These are phyloP conservation scores for Scaptomyza polygonia DNA, from an alignment of 2,888 invertebrate genomes.

Conservation along the genomic window DNA sequence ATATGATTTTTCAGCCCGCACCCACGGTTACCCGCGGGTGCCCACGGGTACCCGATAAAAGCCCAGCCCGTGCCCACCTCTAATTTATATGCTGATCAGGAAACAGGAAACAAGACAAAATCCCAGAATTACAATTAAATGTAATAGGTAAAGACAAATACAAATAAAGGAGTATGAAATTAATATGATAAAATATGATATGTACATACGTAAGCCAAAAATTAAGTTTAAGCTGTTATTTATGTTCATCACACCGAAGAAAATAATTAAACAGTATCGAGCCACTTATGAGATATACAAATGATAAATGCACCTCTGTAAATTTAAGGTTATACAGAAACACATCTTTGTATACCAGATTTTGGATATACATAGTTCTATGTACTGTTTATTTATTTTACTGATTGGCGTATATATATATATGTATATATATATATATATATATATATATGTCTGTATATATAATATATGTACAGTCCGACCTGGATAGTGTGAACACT, in stretches of 20 bases:
- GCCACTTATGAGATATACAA: slow-evolving; percentile 21
- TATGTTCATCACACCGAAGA: slow-evolving; percentile 22
- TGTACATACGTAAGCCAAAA: slow-evolving; percentile 41
- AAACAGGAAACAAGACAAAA: slow-evolving; percentile 60
- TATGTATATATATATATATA: slow-evolving; percentile 2
- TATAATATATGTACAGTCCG: too few relatives aligned
- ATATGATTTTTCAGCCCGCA: too few relatives aligned
- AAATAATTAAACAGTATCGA: slow-evolving; percentile 13
- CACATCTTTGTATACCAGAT: slow-evolving; percentile 5
- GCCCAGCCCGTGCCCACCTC: too few relatives aligned
- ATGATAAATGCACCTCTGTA: slow-evolving; percentile 44
- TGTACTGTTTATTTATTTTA: too few relatives aligned
- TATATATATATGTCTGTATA: too few relatives aligned
- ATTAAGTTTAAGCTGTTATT: slow-evolving; percentile 7
- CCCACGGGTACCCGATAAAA: too few relatives aligned
- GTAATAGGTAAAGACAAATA: slow-evolving; percentile 44
- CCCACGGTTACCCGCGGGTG: too few relatives aligned
- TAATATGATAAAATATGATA: slow-evolving; percentile 17
- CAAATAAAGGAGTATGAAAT: slow-evolving; percentile 34
- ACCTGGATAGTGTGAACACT: too few relatives aligned
- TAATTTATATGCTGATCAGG: slow-evolving; percentile 43
- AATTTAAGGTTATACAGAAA: slow-evolving; percentile 8
- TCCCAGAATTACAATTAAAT: slow-evolving; percentile 34
- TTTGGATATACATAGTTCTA: background rate
- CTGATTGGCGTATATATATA: background rate